phyloP scores from a whole-genome alignment of 2,113 vertebrate genomes.

The Martes martes region DNA sequence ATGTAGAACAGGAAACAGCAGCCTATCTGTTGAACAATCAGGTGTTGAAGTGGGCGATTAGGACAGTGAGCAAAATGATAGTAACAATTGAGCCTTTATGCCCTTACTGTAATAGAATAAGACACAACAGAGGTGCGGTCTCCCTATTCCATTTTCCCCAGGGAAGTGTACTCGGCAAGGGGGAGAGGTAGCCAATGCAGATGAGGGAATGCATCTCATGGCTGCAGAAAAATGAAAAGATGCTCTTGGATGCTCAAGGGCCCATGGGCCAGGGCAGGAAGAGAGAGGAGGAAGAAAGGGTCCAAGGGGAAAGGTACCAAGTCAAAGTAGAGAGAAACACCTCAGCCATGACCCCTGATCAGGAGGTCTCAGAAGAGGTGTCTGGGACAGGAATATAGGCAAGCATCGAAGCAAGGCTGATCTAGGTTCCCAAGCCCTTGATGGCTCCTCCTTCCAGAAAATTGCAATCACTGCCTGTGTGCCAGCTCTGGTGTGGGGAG shows the following conservation, averaged over 20 bases:
- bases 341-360: neutral
- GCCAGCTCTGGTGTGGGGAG: neutral
- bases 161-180: neutral
- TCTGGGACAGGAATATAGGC: neutral
- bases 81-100: neutral
- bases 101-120: neutral
- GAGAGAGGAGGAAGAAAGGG: neutral
- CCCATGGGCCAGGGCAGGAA: rapidly evolving
- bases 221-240: neutral
- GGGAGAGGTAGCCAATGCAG: too few species aligned
- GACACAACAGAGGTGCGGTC: neutral
- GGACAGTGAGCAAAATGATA: neutral
- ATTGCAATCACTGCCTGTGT: too few species aligned
- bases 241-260: neutral
- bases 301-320: neutral
- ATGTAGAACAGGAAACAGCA: neutral
- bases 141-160: neutral
- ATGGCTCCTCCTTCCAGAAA: neutral
- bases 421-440: neutral
- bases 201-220: neutral
- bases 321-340: neutral
- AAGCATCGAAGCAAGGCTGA: rapidly evolving
- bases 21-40: too few species aligned
- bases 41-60: neutral
- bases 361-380: rapidly evolving